Conservation (phyloP, 2,888 invertebrate genomes). For the Agrotis clavis region DNA sequence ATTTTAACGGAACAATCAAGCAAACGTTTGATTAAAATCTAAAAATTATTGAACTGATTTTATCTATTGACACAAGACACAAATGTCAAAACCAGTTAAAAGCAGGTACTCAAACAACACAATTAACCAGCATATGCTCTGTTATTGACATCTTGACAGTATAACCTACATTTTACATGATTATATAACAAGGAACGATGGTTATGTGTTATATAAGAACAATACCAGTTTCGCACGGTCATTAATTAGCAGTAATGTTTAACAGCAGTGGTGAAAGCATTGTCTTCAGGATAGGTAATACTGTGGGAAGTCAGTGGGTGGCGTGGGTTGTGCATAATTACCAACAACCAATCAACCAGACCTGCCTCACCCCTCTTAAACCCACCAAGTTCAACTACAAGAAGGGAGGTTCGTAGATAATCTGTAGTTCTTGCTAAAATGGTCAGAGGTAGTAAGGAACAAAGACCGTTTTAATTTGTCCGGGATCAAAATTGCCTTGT, state of each 20-base stretch:
- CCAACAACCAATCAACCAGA: constrained; percentile 67
- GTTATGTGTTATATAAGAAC: constrained; percentile 59
- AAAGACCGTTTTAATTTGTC: constrained; percentile 74
- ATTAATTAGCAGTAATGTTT: constrained; percentile 84
- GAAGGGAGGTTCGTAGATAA: constrained; percentile 1
- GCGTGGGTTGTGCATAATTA: constrained; percentile 82
- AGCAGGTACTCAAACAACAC: constrained; percentile 44
- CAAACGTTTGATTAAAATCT: constrained; percentile 25
- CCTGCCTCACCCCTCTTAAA: constrained; percentile 59
- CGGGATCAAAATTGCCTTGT: constrained; percentile 72
- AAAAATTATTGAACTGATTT: constrained; percentile 23
- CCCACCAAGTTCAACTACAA: not conserved
- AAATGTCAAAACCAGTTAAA: constrained; percentile 36
- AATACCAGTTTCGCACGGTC: constrained; percentile 70
- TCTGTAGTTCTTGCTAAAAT: constrained; percentile 58
- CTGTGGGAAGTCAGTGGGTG: constrained; percentile 82
- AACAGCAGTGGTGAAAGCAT: constrained; percentile 83
- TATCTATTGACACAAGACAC: constrained; percentile 35
- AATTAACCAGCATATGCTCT: constrained; percentile 54
- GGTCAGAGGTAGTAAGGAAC: constrained; percentile 67
- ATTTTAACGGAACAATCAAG: not conserved
- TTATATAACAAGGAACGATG: constrained; percentile 44
- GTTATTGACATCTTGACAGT: constrained; percentile 63
- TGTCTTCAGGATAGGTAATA: constrained; percentile 73
- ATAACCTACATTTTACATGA: constrained; percentile 54